phyloP scores from a whole-genome alignment of 1,140 invertebrate species.

The Lordiphosa stackelbergi region DNA sequence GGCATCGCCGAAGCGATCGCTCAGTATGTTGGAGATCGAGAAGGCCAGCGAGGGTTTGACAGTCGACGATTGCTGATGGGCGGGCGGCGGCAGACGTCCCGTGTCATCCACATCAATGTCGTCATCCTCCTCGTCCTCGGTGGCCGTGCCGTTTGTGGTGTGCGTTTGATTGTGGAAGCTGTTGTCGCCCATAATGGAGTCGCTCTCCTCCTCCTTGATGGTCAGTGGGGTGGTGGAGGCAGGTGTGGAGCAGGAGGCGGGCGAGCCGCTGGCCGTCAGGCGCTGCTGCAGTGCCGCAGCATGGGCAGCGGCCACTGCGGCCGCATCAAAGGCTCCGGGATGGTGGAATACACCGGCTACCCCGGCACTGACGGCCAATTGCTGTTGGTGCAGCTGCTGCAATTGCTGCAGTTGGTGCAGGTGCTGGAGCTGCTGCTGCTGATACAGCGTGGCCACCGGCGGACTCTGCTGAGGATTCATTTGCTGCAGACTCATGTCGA shows the following conservation, averaged over 20 bases:
- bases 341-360: constrained; percentile 60
- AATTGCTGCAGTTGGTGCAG: constrained; percentile 69
- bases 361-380: constrained; percentile 48
- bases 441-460: constrained; percentile 43
- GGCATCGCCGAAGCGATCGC: constrained; percentile 72
- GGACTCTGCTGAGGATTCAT: constrained; percentile 24
- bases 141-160: constrained; percentile 42
- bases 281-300: constrained; percentile 65
- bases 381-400: constrained; percentile 72
- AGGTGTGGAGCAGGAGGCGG: constrained; percentile 66
- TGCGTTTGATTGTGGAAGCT: constrained; percentile 67
- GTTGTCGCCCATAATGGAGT: constrained; percentile 71
- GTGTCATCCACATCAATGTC: constrained; percentile 71
- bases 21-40: constrained; percentile 76
- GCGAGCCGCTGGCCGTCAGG: constrained; percentile 49
- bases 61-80: constrained; percentile 63
- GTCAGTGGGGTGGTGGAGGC: constrained; percentile 61
- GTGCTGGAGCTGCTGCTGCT: constrained; percentile 70
- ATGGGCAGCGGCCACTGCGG: constrained; percentile 48
- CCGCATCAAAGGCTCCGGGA: constrained; percentile 59
- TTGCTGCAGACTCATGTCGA: constrained; percentile 64
- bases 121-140: constrained; percentile 62
- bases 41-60: constrained; percentile 69
- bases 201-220: constrained; percentile 74
- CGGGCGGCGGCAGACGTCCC: constrained; percentile 57